Base-by-base conservation (phyloP, 2,888 invertebrate species). In the Hanleya hanleyi region DNA sequence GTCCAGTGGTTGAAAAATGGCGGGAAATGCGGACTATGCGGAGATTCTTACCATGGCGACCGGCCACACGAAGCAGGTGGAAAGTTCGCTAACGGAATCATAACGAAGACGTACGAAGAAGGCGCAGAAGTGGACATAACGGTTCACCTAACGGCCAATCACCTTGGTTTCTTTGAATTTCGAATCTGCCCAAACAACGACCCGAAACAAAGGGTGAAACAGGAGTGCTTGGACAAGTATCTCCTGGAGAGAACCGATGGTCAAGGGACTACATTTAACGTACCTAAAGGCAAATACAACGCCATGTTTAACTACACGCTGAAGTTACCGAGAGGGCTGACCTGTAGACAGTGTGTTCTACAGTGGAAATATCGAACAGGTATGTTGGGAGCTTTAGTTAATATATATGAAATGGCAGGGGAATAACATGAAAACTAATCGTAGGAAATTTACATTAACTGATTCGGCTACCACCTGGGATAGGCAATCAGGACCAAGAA, bases 11-110 rank as follows among this genome's bases (percentile, higher is more conserved):
- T 80, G 1, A 73, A 81, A 32, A 83, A 87, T 74, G 81, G 81
- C 41, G 97, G 97, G 0, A 93, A 94, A 81, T 97, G 97, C 87
- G 97, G 97, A 0, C 93, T 96, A 47, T 97, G 97, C 87, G 97
- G 97, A 0, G 97, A 97, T 90, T 94, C 96, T 1, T 94, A 94
- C 87, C 82, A 85, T 49, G 82, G 83, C 1, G 83, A 84, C 7
- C 81, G 87, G 32, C 78, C 82, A 6, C 87, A 90, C 75, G 89
- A 89, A 70, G 85, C 84, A 32, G 84, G 87, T 4, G 90, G 89
- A 1, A 82, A 80, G 36, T 89, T 84, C 73, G 88, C 86, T 6
- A 85, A 84, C 38, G 88, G 88, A 4, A 84, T 87, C 33, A 86
- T 90, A 26, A 83, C 86, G 1, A 76, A 87, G 6, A 78, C 82